These are phyloP conservation scores for Triplophysa tibetana DNA, from an alignment of 2,113 vertebrate genomes.

Conservation along the genomic window DNA sequence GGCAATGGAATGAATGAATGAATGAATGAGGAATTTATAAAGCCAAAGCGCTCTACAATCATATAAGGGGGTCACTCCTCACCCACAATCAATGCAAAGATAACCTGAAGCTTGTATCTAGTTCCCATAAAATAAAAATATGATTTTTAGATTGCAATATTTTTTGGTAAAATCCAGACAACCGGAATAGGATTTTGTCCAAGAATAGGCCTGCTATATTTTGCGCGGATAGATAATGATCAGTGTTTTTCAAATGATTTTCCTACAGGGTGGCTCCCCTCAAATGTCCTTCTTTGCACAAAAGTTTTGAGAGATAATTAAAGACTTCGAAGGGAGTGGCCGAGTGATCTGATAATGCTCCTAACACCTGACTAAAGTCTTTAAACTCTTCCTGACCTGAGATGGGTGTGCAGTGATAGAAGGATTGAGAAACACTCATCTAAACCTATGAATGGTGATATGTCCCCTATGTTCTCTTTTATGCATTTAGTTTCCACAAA, in stretches of 20 bases:
- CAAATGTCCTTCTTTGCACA: neutral
- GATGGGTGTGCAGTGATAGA: neutral
- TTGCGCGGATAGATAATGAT: no score
- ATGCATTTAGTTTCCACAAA: no score
- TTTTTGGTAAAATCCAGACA: neutral
- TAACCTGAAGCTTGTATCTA: neutral
- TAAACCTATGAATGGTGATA: neutral
- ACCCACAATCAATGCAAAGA: no score
- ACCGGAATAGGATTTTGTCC: no score
- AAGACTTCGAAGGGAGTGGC: constrained; percentile 9
- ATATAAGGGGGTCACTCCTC: no score
- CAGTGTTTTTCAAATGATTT: neutral
- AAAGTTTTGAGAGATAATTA: neutral
- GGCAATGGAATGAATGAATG: no score
- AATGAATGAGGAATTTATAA: no score
- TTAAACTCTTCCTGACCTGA: neutral
- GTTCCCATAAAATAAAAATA: neutral
- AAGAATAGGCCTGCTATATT: no score
- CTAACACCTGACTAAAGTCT: neutral
- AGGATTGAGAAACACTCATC: neutral
- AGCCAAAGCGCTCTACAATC: no score
- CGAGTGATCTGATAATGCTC: neutral
- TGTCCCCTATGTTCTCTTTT: no score
- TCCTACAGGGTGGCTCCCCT: neutral
- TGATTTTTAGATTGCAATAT: no score